Evolutionary conservation across 2,888 invertebrate species (phyloP), one percentile per base, ranked within the genome.

Genomic region (Heliconius hortense): DNA sequence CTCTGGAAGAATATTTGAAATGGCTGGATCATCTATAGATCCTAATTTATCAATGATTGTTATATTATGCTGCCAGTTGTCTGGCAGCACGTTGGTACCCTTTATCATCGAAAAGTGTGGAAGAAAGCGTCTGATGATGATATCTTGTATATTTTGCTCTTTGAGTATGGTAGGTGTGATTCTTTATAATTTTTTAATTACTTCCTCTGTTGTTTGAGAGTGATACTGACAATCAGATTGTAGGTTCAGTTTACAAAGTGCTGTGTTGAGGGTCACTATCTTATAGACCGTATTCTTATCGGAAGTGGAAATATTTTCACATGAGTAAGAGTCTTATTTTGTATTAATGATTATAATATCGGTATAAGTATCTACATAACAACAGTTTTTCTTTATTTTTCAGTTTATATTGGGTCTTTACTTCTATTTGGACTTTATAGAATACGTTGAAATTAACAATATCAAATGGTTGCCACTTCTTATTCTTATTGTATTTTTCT

Each of bases 401-500:
- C 76, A 82, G 81, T 63, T 77, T n/a, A 26, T 79, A 0, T 76
- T 88, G 11, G 88, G 86, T 11, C 72, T 82, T 1, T 88, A 87
- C 69, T 89, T 89, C 74, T 88, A 82, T 60, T 74, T 87, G 13
- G 80, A 84, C 48, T 62, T 79, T 8, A 73, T 80, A 10, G 77
- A 77, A 1, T 59, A 81, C 63, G 28, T 80, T 3, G 68, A 80
- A 11, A 80, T 82, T 0, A 78, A 77, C 0, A 76, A 66, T 4
- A 72, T 87, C 13, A 77, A 81, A 64, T 88, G 88, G 88, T 76
- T 89, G 3, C 88, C 89, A 2, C 80, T 89, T 0, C 79, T 81
- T 0, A 77, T 82, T 4, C 74, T 89, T 3, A 82, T 88, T 0
- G 4, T 84, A 2, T 89, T 84, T 79, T 88, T 85, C 79, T 53